These are phyloP conservation scores for Diaperis boleti DNA, from an alignment of 2,888 invertebrate species.

Conservation along the genomic window DNA sequence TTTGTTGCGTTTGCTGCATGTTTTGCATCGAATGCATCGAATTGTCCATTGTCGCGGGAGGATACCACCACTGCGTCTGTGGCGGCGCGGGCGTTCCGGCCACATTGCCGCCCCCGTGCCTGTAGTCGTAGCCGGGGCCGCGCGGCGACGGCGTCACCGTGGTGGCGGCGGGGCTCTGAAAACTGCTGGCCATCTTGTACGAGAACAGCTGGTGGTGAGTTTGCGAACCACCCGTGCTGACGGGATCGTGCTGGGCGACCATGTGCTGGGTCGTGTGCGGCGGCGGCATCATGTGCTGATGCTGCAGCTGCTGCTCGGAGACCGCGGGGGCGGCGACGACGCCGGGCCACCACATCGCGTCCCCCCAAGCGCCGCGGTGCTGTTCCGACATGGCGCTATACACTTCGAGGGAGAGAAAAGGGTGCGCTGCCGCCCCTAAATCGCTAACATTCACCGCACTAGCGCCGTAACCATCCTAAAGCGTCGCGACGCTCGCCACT, in stretches of 20 bases:
- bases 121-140: slow-evolving; percentile 76
- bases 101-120: slow-evolving; percentile 71
- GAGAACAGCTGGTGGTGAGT: slow-evolving; percentile 81
- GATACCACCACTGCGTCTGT: slow-evolving; percentile 83
- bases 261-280: slow-evolving; percentile 61
- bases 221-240: slow-evolving; percentile 71
- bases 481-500: slow-evolving; percentile 34
- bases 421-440: slow-evolving; percentile 24
- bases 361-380: slow-evolving; percentile 75
- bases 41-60: slow-evolving; percentile 72
- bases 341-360: slow-evolving; percentile 74
- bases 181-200: slow-evolving; percentile 89
- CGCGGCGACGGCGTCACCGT: slow-evolving; percentile 73
- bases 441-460: slow-evolving; percentile 31
- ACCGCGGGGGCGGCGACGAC: slow-evolving; percentile 67
- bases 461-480: slow-evolving; percentile 32
- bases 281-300: slow-evolving; percentile 58
- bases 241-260: slow-evolving; percentile 64
- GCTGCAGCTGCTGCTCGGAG: slow-evolving; percentile 59
- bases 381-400: slow-evolving; percentile 72
- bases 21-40: slow-evolving; percentile 69
- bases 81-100: slow-evolving; percentile 64
- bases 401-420: slow-evolving; percentile 11
- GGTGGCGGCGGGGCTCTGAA: slow-evolving; percentile 79
- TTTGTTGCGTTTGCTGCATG: slow-evolving; percentile 70